Percentiles rank a stretch among this genome's conserved stretches.
phyloP scores from a whole-genome alignment of 2,113 vertebrate genomes.

The Lepisosteus osseus region DNA sequence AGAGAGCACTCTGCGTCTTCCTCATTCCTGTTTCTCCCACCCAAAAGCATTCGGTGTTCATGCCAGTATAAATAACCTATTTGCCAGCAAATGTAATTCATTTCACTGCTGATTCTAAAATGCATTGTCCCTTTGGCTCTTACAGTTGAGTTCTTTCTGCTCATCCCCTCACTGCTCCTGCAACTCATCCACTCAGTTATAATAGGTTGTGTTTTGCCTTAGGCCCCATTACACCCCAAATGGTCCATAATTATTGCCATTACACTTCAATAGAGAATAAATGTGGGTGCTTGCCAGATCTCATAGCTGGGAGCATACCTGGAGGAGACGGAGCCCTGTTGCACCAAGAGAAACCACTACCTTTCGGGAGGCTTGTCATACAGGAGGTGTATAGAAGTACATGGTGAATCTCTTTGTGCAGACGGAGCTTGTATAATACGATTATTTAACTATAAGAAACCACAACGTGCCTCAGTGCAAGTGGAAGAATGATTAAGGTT shows the following conservation, averaged over 20 bases:
- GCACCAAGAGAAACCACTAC: background rate
- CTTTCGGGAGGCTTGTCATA: background rate
- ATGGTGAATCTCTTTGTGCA: too few species aligned
- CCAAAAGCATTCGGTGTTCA: background rate
- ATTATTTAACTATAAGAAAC: too few species aligned
- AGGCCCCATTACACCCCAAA: background rate
- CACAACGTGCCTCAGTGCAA: too few species aligned
- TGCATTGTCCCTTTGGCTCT: background rate
- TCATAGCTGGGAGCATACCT: background rate
- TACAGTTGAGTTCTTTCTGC: background rate
- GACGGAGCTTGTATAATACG: too few species aligned
- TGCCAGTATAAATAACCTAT: background rate
- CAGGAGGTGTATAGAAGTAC: too few species aligned
- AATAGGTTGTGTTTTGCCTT: background rate
- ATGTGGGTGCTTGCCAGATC: background rate
- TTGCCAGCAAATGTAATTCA: background rate
- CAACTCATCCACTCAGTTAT: background rate
- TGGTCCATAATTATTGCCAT: conserved; percentile 12
- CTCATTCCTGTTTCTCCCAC: too few species aligned
- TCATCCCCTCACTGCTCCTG: background rate
- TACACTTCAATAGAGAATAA: conserved; percentile 10
- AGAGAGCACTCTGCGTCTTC: too few species aligned
- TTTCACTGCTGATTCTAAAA: background rate
- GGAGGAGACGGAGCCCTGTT: background rate
- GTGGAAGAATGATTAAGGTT: too few species aligned